Base-by-base conservation (phyloP, 2,113 vertebrate genomes). In the Vidua chalybeata region DNA sequence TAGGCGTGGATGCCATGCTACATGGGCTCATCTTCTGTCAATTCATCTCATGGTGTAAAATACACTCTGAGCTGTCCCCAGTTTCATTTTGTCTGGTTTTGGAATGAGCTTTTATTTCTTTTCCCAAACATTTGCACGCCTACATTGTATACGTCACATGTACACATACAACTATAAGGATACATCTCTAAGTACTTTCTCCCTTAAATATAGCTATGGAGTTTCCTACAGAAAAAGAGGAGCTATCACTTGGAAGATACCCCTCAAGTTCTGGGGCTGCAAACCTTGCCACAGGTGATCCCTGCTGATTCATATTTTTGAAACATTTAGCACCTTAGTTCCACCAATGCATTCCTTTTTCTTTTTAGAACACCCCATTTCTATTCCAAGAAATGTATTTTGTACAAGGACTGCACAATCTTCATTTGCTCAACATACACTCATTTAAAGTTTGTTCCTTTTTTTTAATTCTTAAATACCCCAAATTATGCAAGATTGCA, bases 11-110 rank as follows among this genome's bases (percentile, higher is more conserved):
- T 51, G 27, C 31, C 11, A 1, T 3, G 39, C 48, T 48, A 9
- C 4, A 0, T 26, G 39, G 21, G 11, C 5, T 89, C 27, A 5
- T 27, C n/a, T 72, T 61, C 52, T 5, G 7, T 8, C 43, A 4
- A 4, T 13, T 46, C 11, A 39, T 30, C 15, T 52, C 43, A 9
- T 0, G 4, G 7, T 28, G 8, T 39, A 12, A 73, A 58, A 28
- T 5, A 4, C 7, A 7, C 18, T 10, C 41, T 22, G 24, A 13
- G 3, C 14, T 39, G 23, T 24, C 10, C 24, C 5, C 0, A 0
- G 2, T 7, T 76, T 23, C 13, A 6, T 41, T 75, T 35, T 15
- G 12, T 23, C 46, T 0, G 0, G 1, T 69, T 24, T 28, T 37
- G 33, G 26, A 61, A 37, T 10, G 46, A 56, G 31, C 20, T 48